Evolutionary conservation across 1,140 invertebrate species (phyloP).

Genomic region (Drosophila grimshawi): DNA sequence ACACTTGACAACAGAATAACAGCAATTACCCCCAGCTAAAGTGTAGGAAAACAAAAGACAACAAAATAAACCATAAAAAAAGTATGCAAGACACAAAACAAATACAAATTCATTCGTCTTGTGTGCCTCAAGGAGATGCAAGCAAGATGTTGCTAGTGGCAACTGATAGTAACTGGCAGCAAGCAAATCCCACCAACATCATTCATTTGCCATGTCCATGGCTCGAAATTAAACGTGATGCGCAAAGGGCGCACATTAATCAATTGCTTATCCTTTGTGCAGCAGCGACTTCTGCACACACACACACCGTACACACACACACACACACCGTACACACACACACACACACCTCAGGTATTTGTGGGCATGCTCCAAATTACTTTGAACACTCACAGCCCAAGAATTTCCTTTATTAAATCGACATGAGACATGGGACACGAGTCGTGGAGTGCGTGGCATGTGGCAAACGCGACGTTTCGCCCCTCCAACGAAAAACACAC

Average conservation of each 20-base stretch:
- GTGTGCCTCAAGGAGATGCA: background rate
- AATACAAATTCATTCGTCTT: constrained; percentile 45
- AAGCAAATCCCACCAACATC: constrained; percentile 63
- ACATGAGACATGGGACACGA: constrained; percentile 46
- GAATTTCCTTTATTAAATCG: constrained; percentile 83
- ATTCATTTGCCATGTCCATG: constrained; percentile 61
- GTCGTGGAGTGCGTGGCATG: constrained; percentile 42
- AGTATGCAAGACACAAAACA: constrained; percentile 9
- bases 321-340: constrained; percentile 6
- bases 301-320: constrained; percentile 3
- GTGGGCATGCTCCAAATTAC: constrained; percentile 81
- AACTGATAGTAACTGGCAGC: constrained; percentile 35
- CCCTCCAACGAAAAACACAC: constrained; percentile 64
- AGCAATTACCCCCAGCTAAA: background rate
- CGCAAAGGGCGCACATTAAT: constrained; percentile 77
- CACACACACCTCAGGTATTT: constrained; percentile 62
- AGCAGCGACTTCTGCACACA: constrained; percentile 17
- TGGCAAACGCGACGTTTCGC: constrained; percentile 44
- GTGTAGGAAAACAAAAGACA: constrained; percentile 21
- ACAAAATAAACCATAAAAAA: constrained; percentile 40
- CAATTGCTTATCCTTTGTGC: constrained; percentile 74
- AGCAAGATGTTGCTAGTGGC: constrained; percentile 3
- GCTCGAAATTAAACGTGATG: constrained; percentile 80
- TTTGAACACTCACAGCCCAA: constrained; percentile 73
- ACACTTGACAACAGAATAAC: background rate